Base-by-base conservation (phyloP, 2,113 vertebrate genomes). In the Anoura caudifer region DNA sequence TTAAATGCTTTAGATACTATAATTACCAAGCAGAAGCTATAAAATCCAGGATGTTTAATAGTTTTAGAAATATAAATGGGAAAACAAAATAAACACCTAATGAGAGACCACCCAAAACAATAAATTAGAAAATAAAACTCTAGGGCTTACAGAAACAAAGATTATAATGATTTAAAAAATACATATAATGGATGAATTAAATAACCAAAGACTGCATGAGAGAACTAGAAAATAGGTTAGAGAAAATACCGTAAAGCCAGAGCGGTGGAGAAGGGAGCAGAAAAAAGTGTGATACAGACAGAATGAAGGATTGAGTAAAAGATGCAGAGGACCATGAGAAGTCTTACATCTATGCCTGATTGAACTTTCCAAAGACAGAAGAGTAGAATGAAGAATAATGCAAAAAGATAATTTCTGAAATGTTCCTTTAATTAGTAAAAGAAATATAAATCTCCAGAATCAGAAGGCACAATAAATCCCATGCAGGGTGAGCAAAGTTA, bases 341-440 rank as follows among this genome's bases (percentile, higher is more conserved):
- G 0, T 81, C 16, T 69, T 75, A 84, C 4, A 4, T 7, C 5
- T 5, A 4, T 7, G 41, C 15, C 26, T 47, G 50, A 56, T 1
- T 63, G 15, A 24, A 69, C 19, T 45, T 84, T 65, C 28, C 54
- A 16, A 86, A 61, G 11, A 52, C 52, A 81, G 31, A 69, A 50
- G 9, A n/a, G 5, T 26, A 83, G 14, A 24, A n/a, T 28, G 26
- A 65, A 6, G 31, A 6, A 38, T 16, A 14, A 73, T 80, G 83
- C 13, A 72, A 50, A 65, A 31, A 85, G 4, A 65, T 41, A 59
- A 31, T 33, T 3, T 12, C 28, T 80, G 36, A 77, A 50, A 86
- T 47, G 43, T 90, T 31, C n/a, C 13, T 7, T 70, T 50, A 69
- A 81, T 90, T 87, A 69, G 90, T 84, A 41, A 69, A 73, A 76